Conservation (phyloP, 2,797 vertebrate species). For the Myioborus miniatus region DNA sequence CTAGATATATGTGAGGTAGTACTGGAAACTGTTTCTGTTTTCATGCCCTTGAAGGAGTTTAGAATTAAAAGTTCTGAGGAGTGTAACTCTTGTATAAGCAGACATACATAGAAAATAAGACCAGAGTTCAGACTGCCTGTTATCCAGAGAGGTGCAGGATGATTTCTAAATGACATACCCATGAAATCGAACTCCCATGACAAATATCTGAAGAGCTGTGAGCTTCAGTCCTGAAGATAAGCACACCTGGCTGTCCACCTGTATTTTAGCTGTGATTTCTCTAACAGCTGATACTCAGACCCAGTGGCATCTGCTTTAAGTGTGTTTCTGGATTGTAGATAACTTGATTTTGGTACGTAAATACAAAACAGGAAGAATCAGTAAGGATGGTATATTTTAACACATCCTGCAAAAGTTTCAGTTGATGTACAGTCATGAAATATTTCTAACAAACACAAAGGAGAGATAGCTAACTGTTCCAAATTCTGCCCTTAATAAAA, state of each 20-base stretch:
- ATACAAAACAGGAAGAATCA: not conserved
- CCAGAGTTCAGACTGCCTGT: not conserved
- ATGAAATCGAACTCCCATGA: not conserved
- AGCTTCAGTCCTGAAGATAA: not conserved
- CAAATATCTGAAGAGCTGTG: not conserved
- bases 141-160: not conserved
- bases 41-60: not conserved
- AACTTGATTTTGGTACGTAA: not conserved
- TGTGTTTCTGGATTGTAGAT: not conserved
- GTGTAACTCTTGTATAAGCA: not conserved
- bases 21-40: not conserved
- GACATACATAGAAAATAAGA: not conserved
- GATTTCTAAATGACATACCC: not conserved
- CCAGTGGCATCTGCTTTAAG: not conserved
- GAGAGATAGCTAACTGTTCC: not conserved
- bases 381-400: not conserved
- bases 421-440: not conserved
- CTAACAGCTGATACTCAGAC: not conserved
- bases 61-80: not conserved
- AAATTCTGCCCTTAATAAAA: constrained; percentile 1
- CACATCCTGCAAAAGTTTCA: not conserved
- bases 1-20: not conserved
- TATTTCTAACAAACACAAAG: not conserved
- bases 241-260: fast-evolving
- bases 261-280: not conserved